These are phyloP conservation scores for Xiphophorus couchianus DNA, from an alignment of 2,113 vertebrate genomes.

Conservation along the genomic window DNA sequence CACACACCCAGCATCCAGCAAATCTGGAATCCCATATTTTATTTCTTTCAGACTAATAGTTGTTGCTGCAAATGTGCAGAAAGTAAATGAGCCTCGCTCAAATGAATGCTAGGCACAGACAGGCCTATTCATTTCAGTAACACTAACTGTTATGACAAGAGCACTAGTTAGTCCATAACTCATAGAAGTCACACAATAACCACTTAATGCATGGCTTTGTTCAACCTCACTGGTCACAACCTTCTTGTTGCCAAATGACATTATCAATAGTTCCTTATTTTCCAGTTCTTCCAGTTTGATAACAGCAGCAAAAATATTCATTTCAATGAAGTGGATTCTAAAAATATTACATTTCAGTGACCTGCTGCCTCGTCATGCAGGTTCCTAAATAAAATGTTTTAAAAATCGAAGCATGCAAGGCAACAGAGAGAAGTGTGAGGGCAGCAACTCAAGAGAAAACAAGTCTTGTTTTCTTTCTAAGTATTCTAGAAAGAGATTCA, in stretches of 20 bases:
- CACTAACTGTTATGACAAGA: slow-evolving; percentile 60
- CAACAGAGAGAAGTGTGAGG: slow-evolving; percentile 14
- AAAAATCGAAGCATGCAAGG: slow-evolving; percentile 3
- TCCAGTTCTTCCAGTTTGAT: neutral
- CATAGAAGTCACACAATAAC: slow-evolving; percentile 36
- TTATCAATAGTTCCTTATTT: neutral
- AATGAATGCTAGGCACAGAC: slow-evolving; percentile 28
- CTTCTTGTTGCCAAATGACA: neutral
- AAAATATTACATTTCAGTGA: neutral
- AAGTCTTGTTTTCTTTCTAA: slow-evolving; percentile 66
- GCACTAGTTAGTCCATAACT: slow-evolving; percentile 38
- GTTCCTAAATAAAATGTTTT: neutral
- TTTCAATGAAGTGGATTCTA: neutral
- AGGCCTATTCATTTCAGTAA: slow-evolving; percentile 47
- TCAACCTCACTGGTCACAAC: slow-evolving; percentile 10
- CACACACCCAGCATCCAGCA: slow-evolving; percentile 22
- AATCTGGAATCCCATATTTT: slow-evolving; percentile 28
- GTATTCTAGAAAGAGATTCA: slow-evolving; percentile 66
- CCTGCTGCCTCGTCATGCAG: neutral
- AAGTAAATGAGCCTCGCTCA: slow-evolving; percentile 36
- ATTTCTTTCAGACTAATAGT: slow-evolving; percentile 35
- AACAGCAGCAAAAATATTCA: neutral
- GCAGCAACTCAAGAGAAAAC: slow-evolving; percentile 14
- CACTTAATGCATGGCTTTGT: slow-evolving; percentile 26
- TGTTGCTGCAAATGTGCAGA: slow-evolving; percentile 48